Percentiles rank a stretch among this genome's conserved stretches.
These are phyloP conservation scores for Stratiolaelaps scimitus DNA, from an alignment of 1,140 invertebrate species.

Conservation along the genomic window DNA sequence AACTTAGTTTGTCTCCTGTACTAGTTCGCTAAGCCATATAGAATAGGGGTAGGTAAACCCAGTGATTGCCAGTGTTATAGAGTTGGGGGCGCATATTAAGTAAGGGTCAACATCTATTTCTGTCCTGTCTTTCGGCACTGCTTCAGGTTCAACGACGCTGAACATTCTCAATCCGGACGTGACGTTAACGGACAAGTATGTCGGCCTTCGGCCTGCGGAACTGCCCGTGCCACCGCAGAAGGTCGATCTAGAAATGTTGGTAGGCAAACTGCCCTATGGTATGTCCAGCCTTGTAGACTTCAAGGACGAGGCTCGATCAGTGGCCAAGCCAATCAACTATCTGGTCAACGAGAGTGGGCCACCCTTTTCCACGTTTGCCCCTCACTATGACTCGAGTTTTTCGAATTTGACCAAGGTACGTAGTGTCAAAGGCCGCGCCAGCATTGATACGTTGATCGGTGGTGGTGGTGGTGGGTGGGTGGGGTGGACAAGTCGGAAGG, in stretches of 20 bases:
- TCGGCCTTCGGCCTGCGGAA: slow-evolving; percentile 43
- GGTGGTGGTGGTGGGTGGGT: too few species aligned
- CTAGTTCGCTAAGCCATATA: too few species aligned
- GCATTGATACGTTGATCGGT: too few species aligned
- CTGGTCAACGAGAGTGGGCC: slow-evolving; percentile 26
- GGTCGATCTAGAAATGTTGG: slow-evolving; percentile 60
- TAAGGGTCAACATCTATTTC: too few species aligned
- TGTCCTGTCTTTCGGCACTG: not conserved
- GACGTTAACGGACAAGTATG: slow-evolving; percentile 12
- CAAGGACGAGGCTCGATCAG: slow-evolving; percentile 74
- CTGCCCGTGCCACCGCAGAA: slow-evolving; percentile 55
- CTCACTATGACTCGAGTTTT: slow-evolving; percentile 86
- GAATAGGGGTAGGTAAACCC: too few species aligned
- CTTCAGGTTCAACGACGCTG: slow-evolving; percentile 54
- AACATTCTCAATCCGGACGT: slow-evolving; percentile 65
- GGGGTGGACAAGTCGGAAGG: too few species aligned
- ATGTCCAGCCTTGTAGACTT: slow-evolving; percentile 54
- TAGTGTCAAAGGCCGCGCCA: not conserved
- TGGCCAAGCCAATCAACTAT: slow-evolving; percentile 55
- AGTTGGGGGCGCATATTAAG: too few species aligned
- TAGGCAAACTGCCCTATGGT: slow-evolving; percentile 70
- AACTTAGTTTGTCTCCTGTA: too few species aligned
- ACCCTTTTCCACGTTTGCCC: slow-evolving; percentile 66
- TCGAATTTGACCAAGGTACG: slow-evolving; percentile 73
- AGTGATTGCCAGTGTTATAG: too few species aligned